Percentiles rank a stretch among this genome's conserved stretches.
Evolutionary conservation across 2,888 invertebrate genomes (phyloP).

Genomic region (Tipula confusa): DNA sequence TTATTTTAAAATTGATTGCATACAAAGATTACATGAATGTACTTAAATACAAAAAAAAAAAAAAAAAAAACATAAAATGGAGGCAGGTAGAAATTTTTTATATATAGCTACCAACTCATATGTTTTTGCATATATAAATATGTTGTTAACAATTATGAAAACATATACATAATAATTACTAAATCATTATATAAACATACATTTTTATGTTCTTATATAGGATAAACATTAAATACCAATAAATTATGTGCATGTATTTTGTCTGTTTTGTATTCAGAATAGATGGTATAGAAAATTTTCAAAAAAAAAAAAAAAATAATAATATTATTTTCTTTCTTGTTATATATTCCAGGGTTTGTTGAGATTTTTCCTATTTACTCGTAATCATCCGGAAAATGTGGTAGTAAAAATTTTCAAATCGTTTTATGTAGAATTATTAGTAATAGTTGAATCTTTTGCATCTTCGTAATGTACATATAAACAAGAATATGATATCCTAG

Average conservation of each 20-base stretch:
- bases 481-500: too few species aligned
- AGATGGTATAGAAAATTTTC: background rate
- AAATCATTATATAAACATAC: background rate
- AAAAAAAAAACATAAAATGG: background rate
- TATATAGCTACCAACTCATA: background rate
- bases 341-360: background rate
- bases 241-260: background rate
- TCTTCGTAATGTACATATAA: too few species aligned
- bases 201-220: background rate
- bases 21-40: conserved; percentile 3
- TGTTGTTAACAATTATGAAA: background rate
- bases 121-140: background rate
- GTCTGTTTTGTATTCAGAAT: background rate
- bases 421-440: background rate
- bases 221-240: background rate
- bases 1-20: conserved; percentile 17
- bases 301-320: background rate
- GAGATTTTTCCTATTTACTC: background rate
- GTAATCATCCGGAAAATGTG: background rate
- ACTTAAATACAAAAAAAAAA: background rate
- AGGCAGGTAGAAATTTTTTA: background rate
- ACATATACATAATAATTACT: background rate
- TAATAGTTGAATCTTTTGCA: too few species aligned
- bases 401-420: background rate
- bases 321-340: background rate